Evolutionary conservation across 2,888 invertebrate genomes (phyloP), one percentile per base, ranked within the genome.

Genomic region (Eristalis pertinax): DNA sequence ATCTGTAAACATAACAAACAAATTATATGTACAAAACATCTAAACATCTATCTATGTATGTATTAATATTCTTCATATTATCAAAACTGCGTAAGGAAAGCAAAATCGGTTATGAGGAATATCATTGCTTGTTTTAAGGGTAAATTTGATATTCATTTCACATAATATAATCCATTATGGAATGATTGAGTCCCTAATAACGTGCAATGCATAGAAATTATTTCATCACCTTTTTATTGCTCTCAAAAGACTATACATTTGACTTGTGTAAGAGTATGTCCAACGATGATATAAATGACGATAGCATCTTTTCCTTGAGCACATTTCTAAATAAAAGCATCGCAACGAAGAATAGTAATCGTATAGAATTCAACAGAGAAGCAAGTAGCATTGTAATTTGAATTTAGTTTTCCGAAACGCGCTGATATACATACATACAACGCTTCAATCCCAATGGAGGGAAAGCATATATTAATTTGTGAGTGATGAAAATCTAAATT

Each of bases 211-310:
- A 38, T 38, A n/a, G 4, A 15, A 7, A n/a, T n/a, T 7, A 0
- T 43, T 43, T 43, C n/a, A 43, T 43, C 15, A 43, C 0, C n/a
- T n/a, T n/a, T n/a, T n/a, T n/a, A n/a, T 43, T 43, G 4, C 43
- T 43, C 43, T n/a, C 43, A 43, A 43, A 24, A 26, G 56, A 5
- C 26, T 35, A 8, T 11, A 63, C 32, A 63, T 68, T 72, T 32
- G 63, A 50, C 63, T 64, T 73, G 43, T 68, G 43, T n/a, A 43
- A 43, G n/a, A 43, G 13, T 43, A 43, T 0, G 7, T n/a, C 1
- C n/a, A n/a, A 43, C 0, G 43, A 5, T 43, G 68, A 56, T 68
- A 83, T 83, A 83, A 83, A 79, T 73, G 83, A 83, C 68, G 78
- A 73, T 68, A 73, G 62, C 72, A 68, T 73, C 29, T 26, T 68